A percentile compares a stretch with the other conserved stretches of the same genome.
Evolutionary conservation across 2,888 invertebrate species (phyloP).

Genomic region (Andricus curvator): DNA sequence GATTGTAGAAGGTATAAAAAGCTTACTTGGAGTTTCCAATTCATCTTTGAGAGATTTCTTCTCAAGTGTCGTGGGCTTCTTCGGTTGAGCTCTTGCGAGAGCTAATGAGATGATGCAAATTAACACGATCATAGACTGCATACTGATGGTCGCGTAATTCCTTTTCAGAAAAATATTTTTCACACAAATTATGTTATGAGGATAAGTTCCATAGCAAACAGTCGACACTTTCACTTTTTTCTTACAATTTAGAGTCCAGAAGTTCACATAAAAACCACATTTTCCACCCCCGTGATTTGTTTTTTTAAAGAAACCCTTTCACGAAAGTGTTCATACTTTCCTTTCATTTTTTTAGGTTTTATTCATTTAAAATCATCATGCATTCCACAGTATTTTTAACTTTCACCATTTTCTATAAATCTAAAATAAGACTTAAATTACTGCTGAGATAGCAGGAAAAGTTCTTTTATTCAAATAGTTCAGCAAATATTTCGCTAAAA

Average conservation of each 20-base stretch:
- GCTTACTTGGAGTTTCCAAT: slow-evolving; percentile 60
- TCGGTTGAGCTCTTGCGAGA: slow-evolving; percentile 69
- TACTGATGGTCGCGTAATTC: slow-evolving; percentile 59
- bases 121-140: slow-evolving; percentile 71
- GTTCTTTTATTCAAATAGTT: neutral
- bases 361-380: neutral
- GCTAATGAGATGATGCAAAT: slow-evolving; percentile 71
- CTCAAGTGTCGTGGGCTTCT: slow-evolving; percentile 60
- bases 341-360: neutral
- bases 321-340: neutral
- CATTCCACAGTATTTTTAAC: neutral
- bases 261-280: neutral
- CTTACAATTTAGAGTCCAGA: neutral
- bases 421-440: neutral
- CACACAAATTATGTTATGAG: neutral
- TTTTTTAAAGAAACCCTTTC: neutral
- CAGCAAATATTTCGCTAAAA: neutral
- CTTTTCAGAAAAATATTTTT: neutral
- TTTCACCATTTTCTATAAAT: neutral
- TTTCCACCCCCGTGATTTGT: neutral
- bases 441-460: neutral
- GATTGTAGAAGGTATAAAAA: neutral
- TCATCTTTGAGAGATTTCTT: slow-evolving; percentile 68
- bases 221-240: neutral
- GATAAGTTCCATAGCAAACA: neutral